Base-by-base conservation (phyloP, 53 echinoderm and acorn worm genomes). In the Paracentrotus lividus region DNA sequence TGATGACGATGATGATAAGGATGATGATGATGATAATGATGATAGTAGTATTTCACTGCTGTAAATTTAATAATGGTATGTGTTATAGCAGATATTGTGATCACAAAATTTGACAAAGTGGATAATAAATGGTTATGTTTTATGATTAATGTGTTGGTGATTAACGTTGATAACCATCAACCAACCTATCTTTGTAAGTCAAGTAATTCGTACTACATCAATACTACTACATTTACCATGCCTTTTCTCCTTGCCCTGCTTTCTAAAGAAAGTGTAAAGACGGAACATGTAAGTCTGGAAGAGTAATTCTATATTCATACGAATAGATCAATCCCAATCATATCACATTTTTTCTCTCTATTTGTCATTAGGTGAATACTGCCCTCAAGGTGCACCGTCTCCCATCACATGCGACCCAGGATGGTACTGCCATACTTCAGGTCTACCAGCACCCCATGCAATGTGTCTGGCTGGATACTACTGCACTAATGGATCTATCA, bases 401-500 rank as follows among this genome's bases (percentile, higher is more conserved):
- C 95, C 96, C 36, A 77, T 86, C n/a, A 84, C 96, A 38, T 98
- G 98, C 93, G 98, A 98, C 78, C 93, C 94, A 15, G 98, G 98
- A 45, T 93, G 57, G 40, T 98, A 95, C 89, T 98, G 98, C 52
- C 95, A 98, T 55, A 89, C 69, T 5, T 52, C 88, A 27, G 95
- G 96, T 4, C 51, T 97, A 44, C 43, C 65, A n/a, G 51, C 27
- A 10, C 98, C 98, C 14, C 20, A 34, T 36, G 97, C 64, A 24
- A 91, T 95, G 85, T 98, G 98, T 88, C 42, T 89, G 1, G 97
- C 98, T 0, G 98, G 98, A 12, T 98, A 95, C 94, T 98, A 96
- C 77, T 98, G 98, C 78, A 94, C 93, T 44, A 85, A 88, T 40
- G 96, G 98, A 4, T 98, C 98, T 1, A 78, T 77, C 53, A 98